Evolutionary conservation across 2,888 invertebrate species (phyloP), one percentile per base, ranked within the genome.

Genomic region (Chrysotoxum bicinctum): DNA sequence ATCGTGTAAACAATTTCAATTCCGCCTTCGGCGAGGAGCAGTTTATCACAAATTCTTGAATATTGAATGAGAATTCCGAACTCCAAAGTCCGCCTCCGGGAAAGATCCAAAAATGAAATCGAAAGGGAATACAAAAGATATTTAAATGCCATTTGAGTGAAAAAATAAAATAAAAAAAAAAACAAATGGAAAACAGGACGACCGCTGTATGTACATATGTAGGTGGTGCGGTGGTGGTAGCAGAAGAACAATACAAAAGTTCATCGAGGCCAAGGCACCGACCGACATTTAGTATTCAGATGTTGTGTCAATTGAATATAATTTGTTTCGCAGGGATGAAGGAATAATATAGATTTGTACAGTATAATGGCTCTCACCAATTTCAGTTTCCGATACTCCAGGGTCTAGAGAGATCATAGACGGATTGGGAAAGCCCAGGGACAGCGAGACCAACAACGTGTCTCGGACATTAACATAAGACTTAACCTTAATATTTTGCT

Each of bases 271-370:
- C 54, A 54, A 54, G n/a, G 5, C 16, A 54, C 12, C 35, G n/a
- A 3, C 32, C 35, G 5, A 19, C 14, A 80, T 69, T 82, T 77
- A 35, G 52, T 82, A 82, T 82, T 82, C 78, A 82, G 77, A 82
- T 74, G 62, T 78, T 73, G 83, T 78, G 69, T 37, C 73, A 62
- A 78, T 83, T 60, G 83, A 78, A 83, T 83, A 83, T 83, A 83
- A 83, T 83, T 78, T 78, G 35, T 58, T 37, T 43, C 52, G 73
- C 10, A 21, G 54, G 68, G 73, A 40, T 52, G 23, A 12, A 32
- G 40, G 32, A 76, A 75, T 75, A 58, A 23, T 26, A 26, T 23
- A 23, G 45, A 68, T 82, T 78, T 68, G 26, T 37, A 19, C 2
- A 10, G 10, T 2, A 16, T 37, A 60, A 60, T 26, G 7, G 21